These are phyloP conservation scores for Nothoprocta perdicaria DNA, from an alignment of 2,113 vertebrate species.

Conservation along the genomic window DNA sequence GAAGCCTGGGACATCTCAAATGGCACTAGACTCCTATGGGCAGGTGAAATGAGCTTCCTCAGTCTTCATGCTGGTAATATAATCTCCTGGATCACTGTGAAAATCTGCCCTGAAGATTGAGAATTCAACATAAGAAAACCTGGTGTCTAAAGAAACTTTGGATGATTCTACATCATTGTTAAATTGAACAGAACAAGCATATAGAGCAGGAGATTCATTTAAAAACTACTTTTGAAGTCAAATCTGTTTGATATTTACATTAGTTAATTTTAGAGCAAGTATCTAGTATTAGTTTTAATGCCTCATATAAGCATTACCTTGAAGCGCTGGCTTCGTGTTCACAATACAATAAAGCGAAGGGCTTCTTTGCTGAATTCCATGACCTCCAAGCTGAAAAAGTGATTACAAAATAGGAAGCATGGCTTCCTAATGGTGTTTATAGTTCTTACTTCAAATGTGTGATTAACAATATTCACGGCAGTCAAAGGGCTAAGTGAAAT, in stretches of 20 bases:
- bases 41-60: neutral
- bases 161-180: neutral
- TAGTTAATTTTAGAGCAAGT: slow-evolving; percentile 16
- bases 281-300: slow-evolving; percentile 31
- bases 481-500: slow-evolving; percentile 16
- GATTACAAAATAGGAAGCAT: neutral
- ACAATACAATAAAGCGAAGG: slow-evolving; percentile 24
- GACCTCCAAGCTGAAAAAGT: slow-evolving; percentile 24
- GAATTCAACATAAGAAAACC: neutral
- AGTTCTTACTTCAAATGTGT: neutral
- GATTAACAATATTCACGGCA: slow-evolving; percentile 3
- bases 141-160: neutral
- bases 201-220: slow-evolving; percentile 37
- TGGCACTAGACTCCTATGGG: neutral
- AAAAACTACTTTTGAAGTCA: neutral
- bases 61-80: neutral
- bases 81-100: neutral
- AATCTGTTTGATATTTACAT: slow-evolving; percentile 41
- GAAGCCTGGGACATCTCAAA: neutral
- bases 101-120: neutral
- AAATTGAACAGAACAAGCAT: neutral
- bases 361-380: slow-evolving; percentile 3
- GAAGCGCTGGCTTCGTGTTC: neutral
- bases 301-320: neutral
- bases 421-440: neutral